Base-by-base conservation (phyloP, 2,113 vertebrate species). In the Cromileptes altivelis region DNA sequence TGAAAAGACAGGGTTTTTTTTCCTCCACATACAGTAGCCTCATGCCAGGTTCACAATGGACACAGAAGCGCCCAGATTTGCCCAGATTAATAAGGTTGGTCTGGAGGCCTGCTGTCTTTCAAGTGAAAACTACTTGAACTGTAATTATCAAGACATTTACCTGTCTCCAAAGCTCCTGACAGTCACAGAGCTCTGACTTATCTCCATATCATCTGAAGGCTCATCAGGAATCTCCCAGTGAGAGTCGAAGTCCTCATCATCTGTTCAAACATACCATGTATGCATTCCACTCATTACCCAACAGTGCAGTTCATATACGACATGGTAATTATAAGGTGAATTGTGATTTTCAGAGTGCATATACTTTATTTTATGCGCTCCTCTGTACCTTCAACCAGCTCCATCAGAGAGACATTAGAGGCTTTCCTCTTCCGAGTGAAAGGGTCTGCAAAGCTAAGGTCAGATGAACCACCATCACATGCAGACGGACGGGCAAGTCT, bases 351-450 rank as follows among this genome's bases (percentile, higher is more conserved):
- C 12, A 15, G 14, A 13, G 14, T 17, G 55, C 4, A 27, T 3
- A 4, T 6, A 37, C 4, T n/a, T 19, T 40, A 15, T 52, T 49
- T 18, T 4, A n/a, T 23, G 19, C 7, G 2, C 10, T 65, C 10
- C 8, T 42, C 90, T 92, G 91, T 88, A 98, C 97, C 96, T 9
- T 97, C 97, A 10, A 92, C 91, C 15, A 86, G 69, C 11, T 96
- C 96, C 21, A 50, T 56, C 60, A 96, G 2, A 27, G 67, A 81
- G 17, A 45, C 42, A 45, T 45, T 45, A 45, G 90, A 90, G 23
- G 64, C 78, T 73, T 83, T 93, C 68, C 85, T 90, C 81, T 91
- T 95, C 19, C 63, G 86, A 19, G 58, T 1, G 21, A 85, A 84
- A 6, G 89, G 61, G 12, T 93, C 94, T 1, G 85, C 85, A 52